These are phyloP conservation scores for Vollenhovia emeryi DNA, from an alignment of 1,140 invertebrate genomes.

Conservation along the genomic window DNA sequence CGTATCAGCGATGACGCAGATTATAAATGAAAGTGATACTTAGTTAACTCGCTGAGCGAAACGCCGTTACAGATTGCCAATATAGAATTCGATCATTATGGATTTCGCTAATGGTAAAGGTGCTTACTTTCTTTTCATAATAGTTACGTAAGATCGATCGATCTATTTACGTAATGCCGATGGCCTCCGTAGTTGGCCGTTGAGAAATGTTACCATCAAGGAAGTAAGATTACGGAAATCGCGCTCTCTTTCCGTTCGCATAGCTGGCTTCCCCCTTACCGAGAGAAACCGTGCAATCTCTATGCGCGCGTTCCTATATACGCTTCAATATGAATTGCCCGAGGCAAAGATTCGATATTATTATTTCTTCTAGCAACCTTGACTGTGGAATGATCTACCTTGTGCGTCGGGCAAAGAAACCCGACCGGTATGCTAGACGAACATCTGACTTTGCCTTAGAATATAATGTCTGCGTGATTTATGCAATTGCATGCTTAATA, in stretches of 20 bases:
- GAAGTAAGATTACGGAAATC: conserved; percentile 57
- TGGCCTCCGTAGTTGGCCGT: conserved; percentile 1
- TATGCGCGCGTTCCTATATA: not conserved
- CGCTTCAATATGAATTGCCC: conserved; percentile 3
- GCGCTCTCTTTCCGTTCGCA: conserved; percentile 27
- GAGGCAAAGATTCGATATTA: conserved; percentile 42
- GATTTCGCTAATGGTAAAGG: conserved; percentile 36
- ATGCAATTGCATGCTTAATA: not conserved
- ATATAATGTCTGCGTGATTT: conserved; percentile 13
- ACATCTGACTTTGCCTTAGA: not conserved
- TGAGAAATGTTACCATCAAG: conserved; percentile 47
- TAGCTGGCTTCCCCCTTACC: conserved; percentile 1
- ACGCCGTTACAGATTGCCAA: conserved; percentile 32
- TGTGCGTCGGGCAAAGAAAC: conserved; percentile 27
- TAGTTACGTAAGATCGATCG: conserved; percentile 43
- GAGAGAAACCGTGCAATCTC: conserved; percentile 12
- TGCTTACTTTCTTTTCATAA: conserved; percentile 47
- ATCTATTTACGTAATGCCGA: conserved; percentile 47
- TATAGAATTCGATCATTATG: conserved; percentile 40
- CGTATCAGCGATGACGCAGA: not conserved
- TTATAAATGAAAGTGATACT: conserved; percentile 43
- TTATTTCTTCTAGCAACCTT: conserved; percentile 57
- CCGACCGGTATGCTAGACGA: conserved; percentile 19
- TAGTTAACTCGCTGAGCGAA: not conserved
- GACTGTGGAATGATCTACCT: conserved; percentile 57